phyloP scores from a whole-genome alignment of 2,797 vertebrate species.

The Myotis pilosus region DNA sequence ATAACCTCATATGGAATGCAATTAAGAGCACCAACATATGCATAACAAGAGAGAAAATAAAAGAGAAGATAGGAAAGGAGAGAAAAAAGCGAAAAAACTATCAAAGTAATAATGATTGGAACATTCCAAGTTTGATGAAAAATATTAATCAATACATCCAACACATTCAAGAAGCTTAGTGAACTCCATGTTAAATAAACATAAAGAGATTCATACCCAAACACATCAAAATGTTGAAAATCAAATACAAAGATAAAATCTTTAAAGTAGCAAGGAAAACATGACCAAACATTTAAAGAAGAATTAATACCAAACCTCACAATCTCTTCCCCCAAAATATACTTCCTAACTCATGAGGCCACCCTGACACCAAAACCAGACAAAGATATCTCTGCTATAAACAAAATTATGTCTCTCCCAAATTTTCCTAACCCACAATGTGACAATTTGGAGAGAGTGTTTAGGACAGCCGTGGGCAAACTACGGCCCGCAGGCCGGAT shows the following conservation, averaged over 20 bases:
- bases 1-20: not conserved
- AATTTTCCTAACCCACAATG: not conserved
- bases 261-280: not conserved
- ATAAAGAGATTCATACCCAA: not conserved
- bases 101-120: not conserved
- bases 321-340: not conserved
- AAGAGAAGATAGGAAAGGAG: not conserved
- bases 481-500: too few species aligned
- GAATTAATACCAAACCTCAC: not conserved
- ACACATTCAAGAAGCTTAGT: not conserved
- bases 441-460: not conserved
- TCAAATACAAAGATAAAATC: not conserved
- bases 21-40: not conserved
- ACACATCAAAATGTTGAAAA: not conserved
- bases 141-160: not conserved
- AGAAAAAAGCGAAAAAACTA: not conserved
- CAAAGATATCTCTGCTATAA: not conserved
- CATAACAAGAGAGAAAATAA: not conserved
- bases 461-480: too few species aligned
- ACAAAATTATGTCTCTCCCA: not conserved
- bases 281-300: not conserved
- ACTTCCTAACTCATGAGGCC: not conserved
- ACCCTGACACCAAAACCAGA: not conserved
- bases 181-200: not conserved
- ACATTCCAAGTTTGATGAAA: constrained; percentile 25